Evolutionary conservation across 1,140 invertebrate genomes (phyloP).

Genomic region (Microvelia longipes): DNA sequence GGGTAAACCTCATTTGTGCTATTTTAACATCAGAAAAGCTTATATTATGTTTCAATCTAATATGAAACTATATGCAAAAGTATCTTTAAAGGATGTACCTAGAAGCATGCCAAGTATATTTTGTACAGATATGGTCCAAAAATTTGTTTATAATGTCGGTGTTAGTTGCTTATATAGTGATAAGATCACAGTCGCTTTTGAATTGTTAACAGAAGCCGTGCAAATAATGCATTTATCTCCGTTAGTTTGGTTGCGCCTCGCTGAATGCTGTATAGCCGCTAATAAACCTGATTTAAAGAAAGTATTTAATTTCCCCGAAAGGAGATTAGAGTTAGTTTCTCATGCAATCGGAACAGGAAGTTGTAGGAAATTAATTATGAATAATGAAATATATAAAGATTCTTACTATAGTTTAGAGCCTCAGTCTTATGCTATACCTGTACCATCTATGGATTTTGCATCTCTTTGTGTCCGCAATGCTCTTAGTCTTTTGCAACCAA

Average conservation of each 20-base stretch:
- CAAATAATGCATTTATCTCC: constrained; percentile 76
- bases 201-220: constrained; percentile 75
- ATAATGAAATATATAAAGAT: constrained; percentile 39
- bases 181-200: constrained; percentile 68
- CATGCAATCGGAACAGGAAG: constrained; percentile 42
- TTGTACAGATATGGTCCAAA: not conserved
- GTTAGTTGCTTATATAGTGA: constrained; percentile 67
- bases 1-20: constrained; percentile 70
- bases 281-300: constrained; percentile 24
- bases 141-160: constrained; percentile 77
- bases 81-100: constrained; percentile 12
- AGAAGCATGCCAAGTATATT: not conserved
- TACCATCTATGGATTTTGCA: constrained; percentile 78
- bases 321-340: constrained; percentile 45
- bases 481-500: constrained; percentile 27
- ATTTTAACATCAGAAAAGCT: constrained; percentile 71
- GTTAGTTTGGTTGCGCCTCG: constrained; percentile 76
- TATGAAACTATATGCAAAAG: constrained; percentile 32
- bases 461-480: constrained; percentile 76
- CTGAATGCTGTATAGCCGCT: constrained; percentile 69
- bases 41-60: constrained; percentile 59
- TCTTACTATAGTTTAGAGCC: constrained; percentile 35
- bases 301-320: constrained; percentile 45
- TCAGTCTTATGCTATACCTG: constrained; percentile 63
- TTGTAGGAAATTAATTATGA: constrained; percentile 49